Base-by-base conservation (phyloP, 1,140 invertebrate genomes). In the Bilobella aurantiaca region DNA sequence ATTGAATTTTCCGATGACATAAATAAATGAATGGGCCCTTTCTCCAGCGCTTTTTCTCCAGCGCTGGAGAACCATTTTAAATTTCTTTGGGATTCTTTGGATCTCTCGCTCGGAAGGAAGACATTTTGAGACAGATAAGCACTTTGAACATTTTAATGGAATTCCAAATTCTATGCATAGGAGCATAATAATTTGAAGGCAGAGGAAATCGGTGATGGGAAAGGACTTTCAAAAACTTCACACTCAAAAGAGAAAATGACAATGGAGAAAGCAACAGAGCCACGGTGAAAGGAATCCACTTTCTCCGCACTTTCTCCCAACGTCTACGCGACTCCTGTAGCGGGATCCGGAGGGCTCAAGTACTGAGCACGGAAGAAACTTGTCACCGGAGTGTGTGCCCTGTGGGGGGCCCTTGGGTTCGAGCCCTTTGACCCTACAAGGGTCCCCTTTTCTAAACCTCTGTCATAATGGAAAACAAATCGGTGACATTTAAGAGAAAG, bases 101-200 rank as follows among this genome's bases (percentile, higher is more conserved):
- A 32, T 23, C 28, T 28, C 34, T 21, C 25, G 62, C 32, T 57
- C 23, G 53, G 62, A 53, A 64, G 49, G 56, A 64, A 56, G 63
- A 56, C 63, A 47, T 49, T 57, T 57, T 32, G 14, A 14, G 42
- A 47, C 58, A 65, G 63, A 65, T 59, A 65, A 65, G 59, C 21
- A 61, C 49, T 53, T 53, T 53, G 49, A 61, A 57, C 37, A 66
- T 66, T 66, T 66, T 62, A 66, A 66, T 66, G 65, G 65, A 62
- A 66, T 66, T 66, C 65, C 65, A 62, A 66, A 62, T 53, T 53
- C 49, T 23, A 53, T 53, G 49, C 49, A 53, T 53, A 23, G 49
- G 49, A 14, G 2, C 23, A 53, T 53, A 53, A 53, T 53, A 53
- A 53, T 53, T 53, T 53, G 49, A 53, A 23, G 49, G 23, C 49